Conservation (phyloP, 2,113 vertebrate genomes). For the Gopherus evgoodei region DNA sequence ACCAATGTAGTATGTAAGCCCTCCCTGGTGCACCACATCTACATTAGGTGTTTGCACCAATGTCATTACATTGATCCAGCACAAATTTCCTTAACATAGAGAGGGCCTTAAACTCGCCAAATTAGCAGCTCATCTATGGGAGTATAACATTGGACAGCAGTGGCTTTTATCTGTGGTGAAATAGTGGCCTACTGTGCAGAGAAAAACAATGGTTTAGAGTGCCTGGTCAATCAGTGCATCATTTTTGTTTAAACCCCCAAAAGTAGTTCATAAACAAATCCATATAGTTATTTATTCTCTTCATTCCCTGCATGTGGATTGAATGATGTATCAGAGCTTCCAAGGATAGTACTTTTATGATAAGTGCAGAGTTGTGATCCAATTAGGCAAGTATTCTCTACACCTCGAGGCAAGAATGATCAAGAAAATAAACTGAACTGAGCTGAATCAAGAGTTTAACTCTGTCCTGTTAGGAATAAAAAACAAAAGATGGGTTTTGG, state of each 20-base stretch:
- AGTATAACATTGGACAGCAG: neutral
- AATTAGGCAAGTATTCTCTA: constrained; percentile 7
- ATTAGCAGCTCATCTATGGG: neutral
- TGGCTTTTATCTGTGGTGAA: neutral
- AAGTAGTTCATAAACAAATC: constrained; percentile 7
- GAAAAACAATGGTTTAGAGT: constrained; percentile 12
- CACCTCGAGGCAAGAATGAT: neutral
- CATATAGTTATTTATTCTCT: neutral
- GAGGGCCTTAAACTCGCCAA: constrained; percentile 19
- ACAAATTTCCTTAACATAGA: constrained; percentile 16
- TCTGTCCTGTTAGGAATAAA: neutral
- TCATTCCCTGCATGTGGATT: neutral
- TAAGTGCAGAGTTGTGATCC: neutral
- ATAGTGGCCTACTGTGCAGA: fast-evolving
- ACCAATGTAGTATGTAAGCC: neutral
- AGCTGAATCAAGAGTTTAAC: constrained; percentile 16
- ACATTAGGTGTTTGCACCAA: neutral
- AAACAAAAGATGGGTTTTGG: neutral
- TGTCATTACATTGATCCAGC: constrained; percentile 22
- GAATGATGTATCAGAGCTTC: neutral
- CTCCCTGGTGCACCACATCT: neutral
- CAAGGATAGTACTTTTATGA: neutral
- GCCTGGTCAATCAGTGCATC: neutral
- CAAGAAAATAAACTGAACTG: constrained; percentile 1
- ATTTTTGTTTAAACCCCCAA: constrained; percentile 18